Conservation (phyloP, 2,113 vertebrate genomes). For the Larimichthys polyactis region DNA sequence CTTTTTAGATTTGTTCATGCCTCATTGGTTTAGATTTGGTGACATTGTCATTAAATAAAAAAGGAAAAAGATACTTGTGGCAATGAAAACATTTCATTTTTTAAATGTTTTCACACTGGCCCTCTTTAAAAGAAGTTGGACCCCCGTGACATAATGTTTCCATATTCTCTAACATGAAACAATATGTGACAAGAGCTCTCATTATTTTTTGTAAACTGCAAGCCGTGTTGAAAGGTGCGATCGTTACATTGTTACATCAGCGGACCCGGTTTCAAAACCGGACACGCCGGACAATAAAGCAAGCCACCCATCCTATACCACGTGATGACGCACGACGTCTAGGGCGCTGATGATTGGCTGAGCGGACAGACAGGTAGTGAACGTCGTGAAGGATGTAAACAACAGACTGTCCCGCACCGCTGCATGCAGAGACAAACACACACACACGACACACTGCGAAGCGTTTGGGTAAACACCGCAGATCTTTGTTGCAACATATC, state of each 20-base stretch:
- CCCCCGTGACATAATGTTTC: too few relatives aligned
- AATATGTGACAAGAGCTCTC: not conserved
- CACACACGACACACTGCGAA: not conserved
- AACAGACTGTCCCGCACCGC: not conserved
- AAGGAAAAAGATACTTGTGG: too few relatives aligned
- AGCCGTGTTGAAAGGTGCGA: too few relatives aligned
- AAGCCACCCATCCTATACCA: not conserved
- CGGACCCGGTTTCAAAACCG: not conserved
- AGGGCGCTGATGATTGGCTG: constrained; percentile 55
- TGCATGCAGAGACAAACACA: not conserved
- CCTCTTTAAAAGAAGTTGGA: too few relatives aligned
- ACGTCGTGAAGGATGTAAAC: constrained; percentile 36
- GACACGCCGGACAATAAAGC: not conserved
- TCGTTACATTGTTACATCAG: not conserved
- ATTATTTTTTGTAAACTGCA: not conserved
- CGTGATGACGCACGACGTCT: constrained; percentile 28
- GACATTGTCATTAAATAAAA: too few relatives aligned
- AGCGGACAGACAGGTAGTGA: not conserved
- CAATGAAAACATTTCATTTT: too few relatives aligned
- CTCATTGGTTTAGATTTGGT: too few relatives aligned
- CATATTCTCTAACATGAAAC: not conserved
- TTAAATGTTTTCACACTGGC: too few relatives aligned
- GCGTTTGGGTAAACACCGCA: not conserved
- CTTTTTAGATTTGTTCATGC: too few relatives aligned
- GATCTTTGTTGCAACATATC: not conserved